phyloP scores from a whole-genome alignment of 2,888 invertebrate genomes.

The Eudiplozoon nipponicum region DNA sequence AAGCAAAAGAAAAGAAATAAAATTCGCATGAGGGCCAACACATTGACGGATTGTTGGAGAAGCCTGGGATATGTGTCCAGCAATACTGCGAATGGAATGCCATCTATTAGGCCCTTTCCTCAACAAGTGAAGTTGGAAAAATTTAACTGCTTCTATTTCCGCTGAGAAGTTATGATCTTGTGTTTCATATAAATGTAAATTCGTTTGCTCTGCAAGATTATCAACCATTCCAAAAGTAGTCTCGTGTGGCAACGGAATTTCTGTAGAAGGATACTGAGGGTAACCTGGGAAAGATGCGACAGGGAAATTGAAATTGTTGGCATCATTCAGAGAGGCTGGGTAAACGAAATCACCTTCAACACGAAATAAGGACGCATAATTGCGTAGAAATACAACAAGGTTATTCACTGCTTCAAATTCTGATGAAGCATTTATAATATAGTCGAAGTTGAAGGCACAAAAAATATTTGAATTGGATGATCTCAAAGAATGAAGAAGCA shows the following conservation, averaged over 20 bases:
- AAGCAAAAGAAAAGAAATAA: slow-evolving; percentile 23
- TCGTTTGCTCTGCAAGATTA: too few species aligned
- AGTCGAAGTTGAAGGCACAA: slow-evolving; percentile 50
- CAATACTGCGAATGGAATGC: slow-evolving; percentile 70
- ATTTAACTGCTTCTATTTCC: slow-evolving; percentile 75
- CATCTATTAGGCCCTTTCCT: slow-evolving; percentile 69
- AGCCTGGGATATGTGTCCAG: slow-evolving; percentile 78
- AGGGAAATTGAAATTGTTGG: not conserved
- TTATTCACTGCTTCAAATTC: slow-evolving; percentile 31
- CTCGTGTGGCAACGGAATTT: not conserved
- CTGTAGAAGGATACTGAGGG: not conserved
- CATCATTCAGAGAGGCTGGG: slow-evolving; percentile 11
- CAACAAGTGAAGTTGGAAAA: slow-evolving; percentile 72
- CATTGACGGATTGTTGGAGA: slow-evolving; percentile 54
- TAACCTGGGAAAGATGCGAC: not conserved
- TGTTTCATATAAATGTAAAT: not conserved
- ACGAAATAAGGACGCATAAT: slow-evolving; percentile 74
- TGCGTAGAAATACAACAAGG: slow-evolving; percentile 66
- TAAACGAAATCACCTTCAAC: slow-evolving; percentile 38
- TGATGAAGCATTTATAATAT: slow-evolving; percentile 61
- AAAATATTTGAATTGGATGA: slow-evolving; percentile 34
- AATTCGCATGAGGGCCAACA: slow-evolving; percentile 23
- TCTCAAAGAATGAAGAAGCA: slow-evolving; percentile 89
- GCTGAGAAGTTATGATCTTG: slow-evolving; percentile 22
- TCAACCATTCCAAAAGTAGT: too few species aligned